A percentile compares a stretch with the other conserved stretches of the same genome.
These are phyloP conservation scores for Picathartes gymnocephalus DNA, from an alignment of 2,113 vertebrate species.

Conservation along the genomic window DNA sequence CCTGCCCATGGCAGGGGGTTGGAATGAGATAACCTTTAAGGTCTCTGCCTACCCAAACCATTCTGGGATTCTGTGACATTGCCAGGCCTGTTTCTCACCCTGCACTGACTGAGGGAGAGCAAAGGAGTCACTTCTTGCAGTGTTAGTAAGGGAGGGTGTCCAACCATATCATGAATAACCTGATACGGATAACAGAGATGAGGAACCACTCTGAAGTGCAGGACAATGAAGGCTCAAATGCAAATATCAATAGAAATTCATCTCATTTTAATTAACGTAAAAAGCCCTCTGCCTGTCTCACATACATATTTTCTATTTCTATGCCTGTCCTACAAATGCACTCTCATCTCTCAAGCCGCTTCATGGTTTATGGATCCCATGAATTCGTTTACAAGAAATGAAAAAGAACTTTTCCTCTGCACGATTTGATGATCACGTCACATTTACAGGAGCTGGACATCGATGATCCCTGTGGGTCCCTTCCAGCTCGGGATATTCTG, in stretches of 20 bases:
- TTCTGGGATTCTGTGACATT: not conserved
- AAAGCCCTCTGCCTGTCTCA: not conserved
- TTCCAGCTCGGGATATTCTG: not conserved
- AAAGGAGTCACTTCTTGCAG: not conserved
- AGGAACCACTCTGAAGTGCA: not conserved
- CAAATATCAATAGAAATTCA: not conserved
- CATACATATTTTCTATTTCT: accelerated
- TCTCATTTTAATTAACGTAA: not conserved
- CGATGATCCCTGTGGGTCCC: not conserved
- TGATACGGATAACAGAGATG: not conserved
- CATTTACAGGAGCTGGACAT: not conserved
- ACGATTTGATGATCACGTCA: not conserved
- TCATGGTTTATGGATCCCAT: not conserved
- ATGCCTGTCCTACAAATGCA: not conserved
- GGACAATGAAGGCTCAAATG: not conserved
- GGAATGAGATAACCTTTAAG: not conserved
- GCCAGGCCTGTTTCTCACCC: not conserved
- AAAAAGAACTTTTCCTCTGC: not conserved
- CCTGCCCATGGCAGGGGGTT: not conserved
- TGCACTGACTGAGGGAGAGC: not conserved
- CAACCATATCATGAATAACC: accelerated
- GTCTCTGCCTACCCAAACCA: not conserved
- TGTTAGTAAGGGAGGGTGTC: not conserved
- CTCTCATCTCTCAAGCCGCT: not conserved
- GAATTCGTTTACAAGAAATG: not conserved